Conservation (phyloP, 2,113 vertebrate genomes). For the Symphodus melops region DNA sequence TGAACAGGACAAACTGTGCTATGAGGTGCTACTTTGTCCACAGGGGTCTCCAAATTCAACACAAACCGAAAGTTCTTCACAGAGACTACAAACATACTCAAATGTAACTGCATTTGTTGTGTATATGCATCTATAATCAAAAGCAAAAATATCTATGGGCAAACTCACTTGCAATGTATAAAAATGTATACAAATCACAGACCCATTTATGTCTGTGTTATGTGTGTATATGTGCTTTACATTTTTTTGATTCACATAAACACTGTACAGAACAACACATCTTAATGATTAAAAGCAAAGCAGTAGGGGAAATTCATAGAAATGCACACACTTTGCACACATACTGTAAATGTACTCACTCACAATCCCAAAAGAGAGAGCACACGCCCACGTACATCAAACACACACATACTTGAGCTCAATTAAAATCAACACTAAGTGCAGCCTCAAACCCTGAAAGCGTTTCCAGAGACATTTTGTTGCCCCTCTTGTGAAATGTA, state of each 20-base stretch:
- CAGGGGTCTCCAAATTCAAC: too few relatives aligned
- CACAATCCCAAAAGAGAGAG: slow-evolving; percentile 22
- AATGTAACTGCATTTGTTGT: too few relatives aligned
- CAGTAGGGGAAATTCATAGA: not conserved
- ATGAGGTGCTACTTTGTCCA: too few relatives aligned
- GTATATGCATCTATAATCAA: too few relatives aligned
- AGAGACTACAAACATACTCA: not conserved
- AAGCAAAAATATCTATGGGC: too few relatives aligned
- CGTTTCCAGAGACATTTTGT: slow-evolving; percentile 50
- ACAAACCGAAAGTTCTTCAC: not conserved
- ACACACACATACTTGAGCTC: slow-evolving; percentile 46
- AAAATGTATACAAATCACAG: too few relatives aligned
- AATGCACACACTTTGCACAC: slow-evolving; percentile 6
- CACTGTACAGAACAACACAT: not conserved
- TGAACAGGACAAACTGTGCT: too few relatives aligned
- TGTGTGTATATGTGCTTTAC: not conserved
- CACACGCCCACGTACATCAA: slow-evolving; percentile 39
- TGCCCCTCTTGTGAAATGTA: slow-evolving; percentile 45
- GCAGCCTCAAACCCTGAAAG: slow-evolving; percentile 54
- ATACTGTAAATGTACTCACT: not conserved
- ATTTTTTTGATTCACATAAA: slow-evolving; percentile 1
- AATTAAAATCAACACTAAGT: slow-evolving; percentile 67
- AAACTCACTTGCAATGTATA: too few relatives aligned
- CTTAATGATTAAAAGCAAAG: not conserved
- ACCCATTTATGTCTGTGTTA: too few relatives aligned